Base-by-base conservation (phyloP, 2,888 invertebrate genomes). In the Coelinius sp. region DNA sequence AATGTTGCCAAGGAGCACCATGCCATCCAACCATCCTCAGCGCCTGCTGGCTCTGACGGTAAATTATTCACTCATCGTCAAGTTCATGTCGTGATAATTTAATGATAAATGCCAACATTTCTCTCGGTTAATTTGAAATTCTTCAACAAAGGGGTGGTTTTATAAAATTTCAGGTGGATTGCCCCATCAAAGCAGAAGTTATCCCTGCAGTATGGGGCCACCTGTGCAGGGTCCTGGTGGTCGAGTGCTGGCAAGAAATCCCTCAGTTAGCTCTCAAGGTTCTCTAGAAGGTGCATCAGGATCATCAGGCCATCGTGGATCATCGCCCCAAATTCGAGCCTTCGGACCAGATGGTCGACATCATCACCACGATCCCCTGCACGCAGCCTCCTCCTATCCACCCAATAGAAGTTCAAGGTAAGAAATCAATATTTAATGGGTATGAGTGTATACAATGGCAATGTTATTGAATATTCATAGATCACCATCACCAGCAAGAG, bases 321-420 rank as follows among this genome's bases (percentile, higher is more conserved):
- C 94, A 0, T 95, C 95, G 0, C 95, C 95, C 0, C 95, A 95
- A 78, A 95, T 95, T 78, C 91, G 95, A 76, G 94, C 95, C 0
- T 95, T 94, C 81, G 94, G 94, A 20, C 95, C 95, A 0, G 95
- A 95, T 83, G 95, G 95, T 0, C 92, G 94, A 5, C 80, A 83
- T 64, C 78, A 78, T 59, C 78, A 80, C 73, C 82, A 79, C 25
- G 81, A 88, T 76, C 70, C 83, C 68, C 56, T 86, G 68, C 80
- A 84, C 66, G 71, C 83, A 75, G 65, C 86, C 64, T 84, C 84
- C 0, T 86, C 86, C 1, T 87, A 86, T 74, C 86, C 86, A 0
- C 86, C 86, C 0, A 83, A 81, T 49, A 79, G 82, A 65, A 82
- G 80, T 31, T 86, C 87, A 20, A 86, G 87, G 86, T 86, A 38